phyloP scores from a whole-genome alignment of 1,140 invertebrate genomes.

The Drosophila gunungcola region DNA sequence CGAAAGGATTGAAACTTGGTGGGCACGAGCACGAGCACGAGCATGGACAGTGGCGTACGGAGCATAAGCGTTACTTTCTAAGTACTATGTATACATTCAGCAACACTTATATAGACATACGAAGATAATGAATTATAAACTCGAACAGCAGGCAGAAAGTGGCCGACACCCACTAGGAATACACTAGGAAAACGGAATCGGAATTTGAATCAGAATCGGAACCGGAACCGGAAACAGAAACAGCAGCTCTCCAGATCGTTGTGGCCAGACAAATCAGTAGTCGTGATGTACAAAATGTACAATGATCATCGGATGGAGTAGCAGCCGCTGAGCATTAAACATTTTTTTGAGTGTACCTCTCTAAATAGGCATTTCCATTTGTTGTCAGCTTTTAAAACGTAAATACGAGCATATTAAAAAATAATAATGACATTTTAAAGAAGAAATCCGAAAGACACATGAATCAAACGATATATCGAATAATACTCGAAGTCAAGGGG shows the following conservation, averaged over 20 bases:
- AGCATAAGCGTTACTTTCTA: slow-evolving; percentile 68
- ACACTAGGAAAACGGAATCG: slow-evolving; percentile 16
- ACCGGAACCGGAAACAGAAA: slow-evolving; percentile 24
- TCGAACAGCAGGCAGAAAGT: slow-evolving; percentile 26
- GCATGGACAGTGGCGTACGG: slow-evolving; percentile 43
- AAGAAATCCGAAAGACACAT: slow-evolving; percentile 32
- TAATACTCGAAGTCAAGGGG: slow-evolving; percentile 31
- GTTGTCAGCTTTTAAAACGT: slow-evolving; percentile 81
- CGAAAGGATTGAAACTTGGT: slow-evolving; percentile 43
- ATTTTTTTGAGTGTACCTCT: slow-evolving; percentile 77
- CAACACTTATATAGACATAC: slow-evolving; percentile 63
- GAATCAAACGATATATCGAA: slow-evolving; percentile 26
- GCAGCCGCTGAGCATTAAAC: slow-evolving; percentile 37
- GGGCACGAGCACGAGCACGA: slow-evolving; percentile 27
- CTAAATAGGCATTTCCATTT: slow-evolving; percentile 78
- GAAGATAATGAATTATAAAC: slow-evolving; percentile 52
- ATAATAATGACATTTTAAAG: slow-evolving; percentile 68
- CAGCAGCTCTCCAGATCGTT: slow-evolving; percentile 23
- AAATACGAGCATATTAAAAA: slow-evolving; percentile 68
- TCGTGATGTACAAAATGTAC: slow-evolving; percentile 47
- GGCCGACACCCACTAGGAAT: slow-evolving; percentile 23
- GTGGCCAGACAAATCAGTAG: slow-evolving; percentile 67
- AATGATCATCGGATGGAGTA: slow-evolving; percentile 37
- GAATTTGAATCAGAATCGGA: slow-evolving; percentile 14
- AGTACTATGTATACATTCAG: slow-evolving; percentile 69